Conservation (phyloP, 2,888 invertebrate species). For the Drosophila ezoana region DNA sequence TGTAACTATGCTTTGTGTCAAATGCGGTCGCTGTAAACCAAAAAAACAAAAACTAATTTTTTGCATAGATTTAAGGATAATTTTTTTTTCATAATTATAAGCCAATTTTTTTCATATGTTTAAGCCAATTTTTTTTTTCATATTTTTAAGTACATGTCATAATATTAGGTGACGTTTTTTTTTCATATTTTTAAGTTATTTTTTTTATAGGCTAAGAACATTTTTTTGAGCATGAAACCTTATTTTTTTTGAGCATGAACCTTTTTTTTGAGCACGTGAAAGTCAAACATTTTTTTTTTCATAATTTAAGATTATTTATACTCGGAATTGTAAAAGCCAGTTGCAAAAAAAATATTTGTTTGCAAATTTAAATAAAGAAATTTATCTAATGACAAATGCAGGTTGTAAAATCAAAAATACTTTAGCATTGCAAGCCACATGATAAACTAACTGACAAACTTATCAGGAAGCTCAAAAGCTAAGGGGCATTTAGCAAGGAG, state of each 20-base stretch:
- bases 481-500: too few species aligned
- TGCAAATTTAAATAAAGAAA: constrained; percentile 5
- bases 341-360: constrained; percentile 28
- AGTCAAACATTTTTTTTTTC: constrained; percentile 24
- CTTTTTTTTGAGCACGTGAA: constrained; percentile 57
- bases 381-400: background rate
- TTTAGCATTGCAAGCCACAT: too few species aligned
- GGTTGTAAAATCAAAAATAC: background rate
- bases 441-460: too few species aligned
- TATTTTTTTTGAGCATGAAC: constrained; percentile 67
- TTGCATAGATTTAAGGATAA: constrained; percentile 13
- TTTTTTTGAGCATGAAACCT: constrained; percentile 65
- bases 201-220: constrained; percentile 37
- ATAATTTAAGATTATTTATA: constrained; percentile 34
- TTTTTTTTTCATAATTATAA: constrained; percentile 40
- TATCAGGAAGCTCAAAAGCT: too few species aligned
- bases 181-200: constrained; percentile 31
- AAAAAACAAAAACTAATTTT: constrained; percentile 26
- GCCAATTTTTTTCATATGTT: constrained; percentile 32
- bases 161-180: constrained; percentile 28
- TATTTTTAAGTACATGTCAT: constrained; percentile 38
- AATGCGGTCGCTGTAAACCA: constrained; percentile 43
- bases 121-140: constrained; percentile 36
- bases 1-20: constrained; percentile 14
- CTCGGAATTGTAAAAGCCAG: constrained; percentile 13